A percentile compares a stretch with the other conserved stretches of the same genome.
phyloP scores from a whole-genome alignment of 1,140 invertebrate genomes.

The Diachasmimorpha longicaudata region DNA sequence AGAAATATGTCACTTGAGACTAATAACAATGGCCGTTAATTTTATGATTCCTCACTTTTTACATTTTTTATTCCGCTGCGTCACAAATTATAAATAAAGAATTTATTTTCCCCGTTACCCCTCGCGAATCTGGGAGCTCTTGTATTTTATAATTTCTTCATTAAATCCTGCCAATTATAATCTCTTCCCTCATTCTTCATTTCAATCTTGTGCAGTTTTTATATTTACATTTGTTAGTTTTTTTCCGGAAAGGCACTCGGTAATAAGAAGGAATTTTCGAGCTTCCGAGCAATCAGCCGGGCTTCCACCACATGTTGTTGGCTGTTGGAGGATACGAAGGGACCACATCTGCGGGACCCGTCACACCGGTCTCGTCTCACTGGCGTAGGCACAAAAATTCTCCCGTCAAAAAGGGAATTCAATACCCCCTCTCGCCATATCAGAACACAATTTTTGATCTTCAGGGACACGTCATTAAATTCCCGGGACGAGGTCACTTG shows the following conservation, averaged over 20 bases:
- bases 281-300: conserved; percentile 36
- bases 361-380: conserved; percentile 58
- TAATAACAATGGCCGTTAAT: no score
- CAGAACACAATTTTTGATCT: not conserved
- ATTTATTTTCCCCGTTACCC: no score
- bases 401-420: not conserved
- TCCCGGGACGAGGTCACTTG: no score
- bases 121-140: no score
- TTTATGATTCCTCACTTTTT: no score
- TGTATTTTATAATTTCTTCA: not conserved
- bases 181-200: not conserved
- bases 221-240: conserved; percentile 6
- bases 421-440: not conserved
- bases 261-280: conserved; percentile 47
- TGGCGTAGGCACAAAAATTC: conserved; percentile 43
- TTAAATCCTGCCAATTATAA: not conserved
- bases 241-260: conserved; percentile 26
- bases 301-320: conserved; percentile 45
- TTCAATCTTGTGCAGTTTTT: not conserved
- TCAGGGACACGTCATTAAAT: no score
- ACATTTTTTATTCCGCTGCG: no score
- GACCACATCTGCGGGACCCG: conserved; percentile 59
- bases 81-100: no score
- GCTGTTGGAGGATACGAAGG: conserved; percentile 33
- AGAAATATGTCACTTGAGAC: no score